Evolutionary conservation across 2,113 vertebrate species (phyloP), one percentile per base, ranked within the genome.

Genomic region (Rhinopomastus cyanomelas): DNA sequence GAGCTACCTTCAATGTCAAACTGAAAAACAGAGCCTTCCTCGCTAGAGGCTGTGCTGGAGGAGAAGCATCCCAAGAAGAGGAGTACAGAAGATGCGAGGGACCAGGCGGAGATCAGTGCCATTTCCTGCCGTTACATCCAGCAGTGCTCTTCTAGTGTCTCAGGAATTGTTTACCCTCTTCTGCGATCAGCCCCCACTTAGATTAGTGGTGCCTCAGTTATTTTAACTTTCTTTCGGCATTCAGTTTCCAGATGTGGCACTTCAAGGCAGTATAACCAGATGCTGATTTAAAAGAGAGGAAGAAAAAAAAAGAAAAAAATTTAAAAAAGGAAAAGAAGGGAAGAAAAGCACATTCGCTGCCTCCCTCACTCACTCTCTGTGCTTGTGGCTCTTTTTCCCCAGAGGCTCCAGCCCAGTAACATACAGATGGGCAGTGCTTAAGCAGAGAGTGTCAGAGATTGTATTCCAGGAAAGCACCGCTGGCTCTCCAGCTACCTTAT

Each of bases 1-100:
- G 97, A 96, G 93, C 97, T 97, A 82, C 97, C 98, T 95, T 98
- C 98, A 89, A 91, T 60, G 95, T 98, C 98, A 95, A 96, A 96
- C 76, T 95, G 94, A 83, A 97, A 97, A 74, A 96, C 55, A 42
- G 39, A 42, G 20, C 80, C 76, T 71, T 89, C 83, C 85, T 96
- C 95, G 49, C 89, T 92, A 0, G 94, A 96, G 83, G 97, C 97
- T 23, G 91, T 69, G 85, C 90, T 86, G 88, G 93, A 87, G 88
- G 93, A 95, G 90, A 96, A 95, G 66, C 92, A 96, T 86, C 95
- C 91, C 91, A 96, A 92, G 81, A 97, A 92, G 34, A 97, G 90
- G 81, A 97, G 89, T 64, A 98, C 36, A 48, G 94, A 78, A 96
- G 96, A 95, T 81, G 90, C 6, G 4, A 87, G 53, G 86, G 95